These are phyloP conservation scores for Emys orbicularis DNA, from an alignment of 2,797 vertebrate genomes.

Conservation along the genomic window DNA sequence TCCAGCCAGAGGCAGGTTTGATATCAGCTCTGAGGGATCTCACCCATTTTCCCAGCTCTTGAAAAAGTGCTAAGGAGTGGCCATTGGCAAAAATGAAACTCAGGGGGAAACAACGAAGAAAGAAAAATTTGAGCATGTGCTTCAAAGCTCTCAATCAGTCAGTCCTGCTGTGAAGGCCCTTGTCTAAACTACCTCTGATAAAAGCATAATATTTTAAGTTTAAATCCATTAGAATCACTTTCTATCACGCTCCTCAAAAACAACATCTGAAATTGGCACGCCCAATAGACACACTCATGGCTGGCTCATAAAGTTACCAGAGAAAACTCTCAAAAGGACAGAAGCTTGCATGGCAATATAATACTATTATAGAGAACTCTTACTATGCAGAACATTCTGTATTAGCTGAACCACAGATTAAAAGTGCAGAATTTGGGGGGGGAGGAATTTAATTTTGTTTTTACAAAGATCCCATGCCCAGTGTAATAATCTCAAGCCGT, in stretches of 20 bases:
- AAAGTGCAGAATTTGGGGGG: fast-evolving
- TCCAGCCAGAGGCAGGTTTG: neutral
- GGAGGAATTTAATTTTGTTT: neutral
- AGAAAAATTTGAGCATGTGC: neutral
- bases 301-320: neutral
- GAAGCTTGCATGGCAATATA: neutral
- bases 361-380: neutral
- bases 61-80: neutral
- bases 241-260: neutral
- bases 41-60: neutral
- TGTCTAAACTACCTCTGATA: neutral
- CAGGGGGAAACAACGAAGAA: neutral
- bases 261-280: fast-evolving
- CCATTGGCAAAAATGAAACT: slow-evolving; percentile 13
- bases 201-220: slow-evolving; percentile 4
- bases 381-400: fast-evolving
- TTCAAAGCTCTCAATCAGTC: neutral
- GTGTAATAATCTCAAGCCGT: neutral
- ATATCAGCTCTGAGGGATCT: slow-evolving; percentile 15
- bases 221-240: neutral
- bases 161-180: neutral
- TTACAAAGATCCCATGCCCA: neutral
- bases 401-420: neutral
- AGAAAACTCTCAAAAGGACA: neutral
- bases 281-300: neutral